Evolutionary conservation across 2,797 vertebrate species (phyloP).

Genomic region (Macrochelys suwanniensis): DNA sequence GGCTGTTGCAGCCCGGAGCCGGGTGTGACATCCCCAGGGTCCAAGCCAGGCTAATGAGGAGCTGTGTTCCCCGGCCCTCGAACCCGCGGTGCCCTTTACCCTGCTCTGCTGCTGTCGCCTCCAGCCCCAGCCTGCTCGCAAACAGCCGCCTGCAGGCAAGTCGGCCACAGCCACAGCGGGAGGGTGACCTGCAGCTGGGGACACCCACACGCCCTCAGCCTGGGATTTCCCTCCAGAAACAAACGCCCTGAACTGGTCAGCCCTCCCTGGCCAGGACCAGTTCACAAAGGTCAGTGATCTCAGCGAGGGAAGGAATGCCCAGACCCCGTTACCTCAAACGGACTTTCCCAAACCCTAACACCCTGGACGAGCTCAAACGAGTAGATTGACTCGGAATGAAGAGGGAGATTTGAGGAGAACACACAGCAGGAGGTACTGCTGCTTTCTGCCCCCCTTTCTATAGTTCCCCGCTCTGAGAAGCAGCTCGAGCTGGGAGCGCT

Average conservation of each 20-base stretch:
- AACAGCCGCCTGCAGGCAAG: too few relatives aligned
- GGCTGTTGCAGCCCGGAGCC: too few relatives aligned
- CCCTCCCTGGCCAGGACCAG: too few relatives aligned
- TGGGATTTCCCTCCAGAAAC: too few relatives aligned
- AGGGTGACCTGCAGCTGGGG: not conserved
- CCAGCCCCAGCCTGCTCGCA: not conserved
- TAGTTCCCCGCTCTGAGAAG: not conserved
- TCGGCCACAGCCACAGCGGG: not conserved
- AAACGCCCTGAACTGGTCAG: not conserved
- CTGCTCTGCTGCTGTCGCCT: not conserved
- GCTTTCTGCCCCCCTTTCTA: not conserved
- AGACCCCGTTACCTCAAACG: not conserved
- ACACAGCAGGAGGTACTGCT: not conserved
- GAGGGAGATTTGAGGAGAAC: not conserved
- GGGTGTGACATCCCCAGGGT: not conserved
- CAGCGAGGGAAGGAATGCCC: not conserved
- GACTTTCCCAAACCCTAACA: not conserved
- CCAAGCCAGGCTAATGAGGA: not conserved
- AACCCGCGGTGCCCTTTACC: not conserved
- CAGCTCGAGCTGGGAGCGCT: not conserved
- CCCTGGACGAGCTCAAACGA: not conserved
- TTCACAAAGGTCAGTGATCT: not conserved
- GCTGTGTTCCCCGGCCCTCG: not conserved
- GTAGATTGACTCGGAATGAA: rapidly evolving
- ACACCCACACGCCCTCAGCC: not conserved